A percentile compares a stretch with the other conserved stretches of the same genome.
Conservation (phyloP, 2,113 vertebrate species). For the Stomatorhinus ivindoensis region DNA sequence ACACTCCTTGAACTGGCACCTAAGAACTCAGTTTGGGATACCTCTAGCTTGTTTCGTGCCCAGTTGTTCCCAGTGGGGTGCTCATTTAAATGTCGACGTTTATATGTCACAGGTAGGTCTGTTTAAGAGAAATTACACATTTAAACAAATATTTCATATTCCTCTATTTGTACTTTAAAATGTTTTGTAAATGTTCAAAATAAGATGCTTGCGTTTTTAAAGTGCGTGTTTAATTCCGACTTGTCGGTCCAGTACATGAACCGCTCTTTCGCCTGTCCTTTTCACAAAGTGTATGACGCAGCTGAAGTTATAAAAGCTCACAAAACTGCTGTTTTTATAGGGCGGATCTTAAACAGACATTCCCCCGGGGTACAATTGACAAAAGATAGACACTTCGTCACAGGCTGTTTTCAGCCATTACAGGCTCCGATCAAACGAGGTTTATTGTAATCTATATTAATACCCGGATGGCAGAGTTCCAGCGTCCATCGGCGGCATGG, state of each 20-base stretch:
- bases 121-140: neutral
- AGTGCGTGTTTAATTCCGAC: neutral
- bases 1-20: neutral
- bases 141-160: neutral
- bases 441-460: slow-evolving; percentile 67
- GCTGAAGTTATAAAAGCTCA: slow-evolving; percentile 35
- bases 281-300: slow-evolving; percentile 5
- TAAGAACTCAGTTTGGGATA: neutral
- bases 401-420: slow-evolving; percentile 71
- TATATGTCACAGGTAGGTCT: neutral
- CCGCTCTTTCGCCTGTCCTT: neutral
- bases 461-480: slow-evolving; percentile 61
- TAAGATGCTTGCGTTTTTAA: neutral
- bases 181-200: neutral
- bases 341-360: slow-evolving; percentile 61
- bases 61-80: neutral
- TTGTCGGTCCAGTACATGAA: neutral
- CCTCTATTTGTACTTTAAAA: neutral
- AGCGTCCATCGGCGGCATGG: slow-evolving; percentile 54
- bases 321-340: slow-evolving; percentile 31
- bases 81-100: neutral
- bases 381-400: slow-evolving; percentile 65
- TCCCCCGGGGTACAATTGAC: slow-evolving; percentile 65
- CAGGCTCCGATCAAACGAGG: slow-evolving; percentile 68
- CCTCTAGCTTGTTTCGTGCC: neutral